Evolutionary conservation across 2,113 vertebrate species (phyloP).

Genomic region (Lutjanus erythropterus): DNA sequence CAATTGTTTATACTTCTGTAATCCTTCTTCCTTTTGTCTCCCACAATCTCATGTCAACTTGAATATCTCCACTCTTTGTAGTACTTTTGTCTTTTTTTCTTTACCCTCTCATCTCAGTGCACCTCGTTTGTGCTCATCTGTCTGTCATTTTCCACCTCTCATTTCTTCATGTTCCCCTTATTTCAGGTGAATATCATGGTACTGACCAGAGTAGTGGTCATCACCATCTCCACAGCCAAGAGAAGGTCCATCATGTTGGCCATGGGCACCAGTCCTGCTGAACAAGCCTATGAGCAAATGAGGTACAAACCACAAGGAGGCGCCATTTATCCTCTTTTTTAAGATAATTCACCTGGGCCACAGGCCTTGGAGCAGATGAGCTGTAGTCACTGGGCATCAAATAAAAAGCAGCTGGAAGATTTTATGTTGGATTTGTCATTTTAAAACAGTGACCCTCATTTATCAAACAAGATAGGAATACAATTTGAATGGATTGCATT

Average conservation of each 20-base stretch:
- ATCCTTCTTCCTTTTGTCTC: constrained; percentile 1
- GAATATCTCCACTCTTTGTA: not conserved
- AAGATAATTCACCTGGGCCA: not conserved
- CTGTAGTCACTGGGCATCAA: constrained; percentile 14
- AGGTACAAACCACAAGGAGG: constrained; percentile 84
- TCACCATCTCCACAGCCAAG: constrained; percentile 86
- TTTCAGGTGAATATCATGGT: constrained; percentile 86
- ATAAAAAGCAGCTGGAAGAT: constrained; percentile 44
- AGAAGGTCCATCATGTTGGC: constrained; percentile 86
- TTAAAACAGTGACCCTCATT: constrained; percentile 34
- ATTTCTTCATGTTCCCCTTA: not conserved
- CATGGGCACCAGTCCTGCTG: constrained; percentile 76
- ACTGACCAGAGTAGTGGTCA: constrained; percentile 83
- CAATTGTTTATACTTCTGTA: not conserved
- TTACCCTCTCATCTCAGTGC: not conserved
- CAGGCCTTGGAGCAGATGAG: constrained; percentile 32
- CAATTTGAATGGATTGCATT: constrained; percentile 34
- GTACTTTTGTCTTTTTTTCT: not conserved
- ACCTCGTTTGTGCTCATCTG: not conserved
- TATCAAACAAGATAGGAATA: constrained; percentile 34
- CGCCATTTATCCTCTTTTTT: constrained; percentile 77
- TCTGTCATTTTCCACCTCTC: not conserved
- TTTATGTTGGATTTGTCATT: constrained; percentile 53
- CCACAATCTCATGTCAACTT: not conserved
- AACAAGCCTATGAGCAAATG: constrained; percentile 84